These are phyloP conservation scores for Anarsia innoxiella DNA, from an alignment of 2,888 invertebrate genomes.

Conservation along the genomic window DNA sequence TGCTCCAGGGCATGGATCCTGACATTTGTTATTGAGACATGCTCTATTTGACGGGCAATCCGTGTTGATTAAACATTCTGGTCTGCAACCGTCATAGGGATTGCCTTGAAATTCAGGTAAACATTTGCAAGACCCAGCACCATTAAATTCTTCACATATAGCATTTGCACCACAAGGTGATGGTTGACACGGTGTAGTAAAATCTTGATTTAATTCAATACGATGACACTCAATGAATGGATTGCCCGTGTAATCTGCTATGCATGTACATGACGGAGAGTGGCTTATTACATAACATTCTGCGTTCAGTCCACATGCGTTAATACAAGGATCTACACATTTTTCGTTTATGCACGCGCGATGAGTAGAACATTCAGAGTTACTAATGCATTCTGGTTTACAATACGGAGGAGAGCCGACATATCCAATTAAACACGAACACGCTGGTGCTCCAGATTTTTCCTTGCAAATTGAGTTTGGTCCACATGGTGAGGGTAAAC, in stretches of 20 bases:
- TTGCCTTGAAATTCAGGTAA: conserved; percentile 82
- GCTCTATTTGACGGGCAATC: conserved; percentile 82
- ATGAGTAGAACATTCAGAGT: conserved; percentile 81
- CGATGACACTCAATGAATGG: conserved; percentile 80
- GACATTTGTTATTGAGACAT: conserved; percentile 83
- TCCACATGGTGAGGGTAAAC: conserved; percentile 87
- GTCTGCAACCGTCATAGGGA: conserved; percentile 84
- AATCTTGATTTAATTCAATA: conserved; percentile 49
- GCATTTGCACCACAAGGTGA: conserved; percentile 81
- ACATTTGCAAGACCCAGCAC: conserved; percentile 81
- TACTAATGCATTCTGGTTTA: conserved; percentile 86
- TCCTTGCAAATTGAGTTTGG: conserved; percentile 83
- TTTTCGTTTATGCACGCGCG: conserved; percentile 85
- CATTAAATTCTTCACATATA: conserved; percentile 75
- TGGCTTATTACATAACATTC: conserved; percentile 85
- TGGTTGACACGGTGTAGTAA: conserved; percentile 74
- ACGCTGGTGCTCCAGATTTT: conserved; percentile 80
- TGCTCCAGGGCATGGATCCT: conserved; percentile 85
- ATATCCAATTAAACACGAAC: conserved; percentile 81
- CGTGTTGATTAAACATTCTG: conserved; percentile 81
- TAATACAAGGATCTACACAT: conserved; percentile 84
- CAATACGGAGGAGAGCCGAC: conserved; percentile 84
- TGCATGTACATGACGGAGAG: conserved; percentile 82
- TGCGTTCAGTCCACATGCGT: conserved; percentile 82
- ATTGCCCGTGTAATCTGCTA: conserved; percentile 81